Conservation (phyloP, 1,140 invertebrate species). For the Apolygus lucorum region DNA sequence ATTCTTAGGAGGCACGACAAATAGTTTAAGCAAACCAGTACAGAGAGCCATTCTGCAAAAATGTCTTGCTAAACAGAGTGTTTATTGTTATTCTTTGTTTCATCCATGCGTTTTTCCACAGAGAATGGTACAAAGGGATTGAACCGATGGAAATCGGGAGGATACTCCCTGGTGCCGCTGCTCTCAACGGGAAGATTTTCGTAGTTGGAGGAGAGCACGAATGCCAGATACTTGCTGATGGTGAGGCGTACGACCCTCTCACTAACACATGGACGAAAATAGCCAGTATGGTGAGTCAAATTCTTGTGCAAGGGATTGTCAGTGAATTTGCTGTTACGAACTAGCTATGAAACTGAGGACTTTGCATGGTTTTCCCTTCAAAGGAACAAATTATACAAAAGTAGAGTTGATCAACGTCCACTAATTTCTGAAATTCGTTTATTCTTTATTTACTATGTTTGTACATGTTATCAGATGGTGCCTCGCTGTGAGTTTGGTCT, state of each 20-base stretch:
- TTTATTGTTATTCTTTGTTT: background rate
- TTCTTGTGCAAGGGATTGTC: too few relatives aligned
- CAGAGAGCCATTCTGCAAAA: too few relatives aligned
- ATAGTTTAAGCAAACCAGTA: too few relatives aligned
- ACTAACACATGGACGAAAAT: constrained; percentile 47
- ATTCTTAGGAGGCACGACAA: too few relatives aligned
- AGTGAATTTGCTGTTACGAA: too few relatives aligned
- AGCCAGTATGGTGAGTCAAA: constrained; percentile 33
- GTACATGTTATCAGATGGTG: constrained; percentile 46
- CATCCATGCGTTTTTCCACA: constrained; percentile 38
- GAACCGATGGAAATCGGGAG: constrained; percentile 76
- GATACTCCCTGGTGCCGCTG: constrained; percentile 80
- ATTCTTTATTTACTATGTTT: background rate
- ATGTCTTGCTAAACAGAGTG: too few relatives aligned
- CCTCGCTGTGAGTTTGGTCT: constrained; percentile 86
- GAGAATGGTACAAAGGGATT: constrained; percentile 65
- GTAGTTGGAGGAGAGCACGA: constrained; percentile 87
- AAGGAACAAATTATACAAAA: too few relatives aligned
- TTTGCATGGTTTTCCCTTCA: too few relatives aligned
- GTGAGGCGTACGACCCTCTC: constrained; percentile 77
- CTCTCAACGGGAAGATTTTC: constrained; percentile 81
- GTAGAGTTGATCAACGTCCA: too few relatives aligned
- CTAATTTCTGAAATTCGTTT: background rate
- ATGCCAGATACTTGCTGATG: constrained; percentile 81
- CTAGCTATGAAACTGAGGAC: too few relatives aligned